phyloP scores from a whole-genome alignment of 2,888 invertebrate species.

The Lottia scabra region DNA sequence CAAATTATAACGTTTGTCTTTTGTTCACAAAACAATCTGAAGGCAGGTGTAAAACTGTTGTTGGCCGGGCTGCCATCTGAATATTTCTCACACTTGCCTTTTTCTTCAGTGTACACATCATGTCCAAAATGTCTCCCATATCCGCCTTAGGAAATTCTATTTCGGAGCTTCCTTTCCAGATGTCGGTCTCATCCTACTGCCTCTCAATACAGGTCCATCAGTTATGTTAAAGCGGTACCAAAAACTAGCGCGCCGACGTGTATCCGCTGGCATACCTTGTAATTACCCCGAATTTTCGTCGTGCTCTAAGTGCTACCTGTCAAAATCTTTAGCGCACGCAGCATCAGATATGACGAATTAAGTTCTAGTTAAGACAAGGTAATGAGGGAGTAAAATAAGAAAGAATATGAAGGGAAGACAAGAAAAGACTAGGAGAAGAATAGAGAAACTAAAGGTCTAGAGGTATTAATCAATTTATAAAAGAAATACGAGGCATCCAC shows the following conservation, averaged over 20 bases:
- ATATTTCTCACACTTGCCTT: too few species aligned
- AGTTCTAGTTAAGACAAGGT: constrained; percentile 5
- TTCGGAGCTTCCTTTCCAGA: neutral
- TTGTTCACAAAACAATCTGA: too few species aligned
- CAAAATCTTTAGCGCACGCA: constrained; percentile 1
- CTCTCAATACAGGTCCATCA: neutral
- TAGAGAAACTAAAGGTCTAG: neutral
- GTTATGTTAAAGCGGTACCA: neutral
- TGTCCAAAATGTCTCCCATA: neutral
- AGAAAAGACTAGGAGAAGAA: neutral
- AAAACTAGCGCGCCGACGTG: neutral
- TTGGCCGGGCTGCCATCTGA: too few species aligned
- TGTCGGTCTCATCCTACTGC: neutral
- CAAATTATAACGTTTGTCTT: too few species aligned
- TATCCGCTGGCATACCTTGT: neutral
- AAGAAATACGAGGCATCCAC: neutral
- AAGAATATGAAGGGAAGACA: neutral
- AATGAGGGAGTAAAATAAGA: neutral
- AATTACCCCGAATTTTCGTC: neutral
- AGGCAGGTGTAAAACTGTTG: too few species aligned
- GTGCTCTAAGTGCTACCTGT: constrained; percentile 1
- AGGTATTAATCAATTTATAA: neutral
- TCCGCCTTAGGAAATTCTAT: neutral
- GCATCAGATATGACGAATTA: constrained; percentile 4
- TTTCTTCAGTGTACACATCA: too few species aligned